Evolutionary conservation across 1,140 invertebrate genomes (phyloP).

Genomic region (Orchesella cincta): DNA sequence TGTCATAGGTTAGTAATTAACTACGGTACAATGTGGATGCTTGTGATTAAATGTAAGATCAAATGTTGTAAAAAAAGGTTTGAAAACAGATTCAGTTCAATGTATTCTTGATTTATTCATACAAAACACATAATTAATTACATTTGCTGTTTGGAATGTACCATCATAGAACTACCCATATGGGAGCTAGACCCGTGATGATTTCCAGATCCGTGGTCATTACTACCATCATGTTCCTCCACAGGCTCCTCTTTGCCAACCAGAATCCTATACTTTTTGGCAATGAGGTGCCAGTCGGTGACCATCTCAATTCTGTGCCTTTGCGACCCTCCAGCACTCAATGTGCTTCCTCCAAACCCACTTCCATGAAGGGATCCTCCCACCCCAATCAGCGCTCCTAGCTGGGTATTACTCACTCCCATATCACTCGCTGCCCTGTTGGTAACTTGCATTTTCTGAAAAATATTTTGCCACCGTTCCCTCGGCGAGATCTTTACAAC

Average conservation of each 20-base stretch:
- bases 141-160: not conserved
- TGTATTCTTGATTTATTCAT: too few relatives aligned
- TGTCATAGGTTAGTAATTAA: too few relatives aligned
- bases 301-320: conserved; percentile 78
- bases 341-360: conserved; percentile 64
- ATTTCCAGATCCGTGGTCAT: not conserved
- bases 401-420: too few relatives aligned
- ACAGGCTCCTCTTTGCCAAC: conserved; percentile 65
- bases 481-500: not conserved
- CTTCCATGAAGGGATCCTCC: not conserved
- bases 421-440: not conserved
- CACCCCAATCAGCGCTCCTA: not conserved
- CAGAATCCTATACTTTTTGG: conserved; percentile 80
- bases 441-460: not conserved
- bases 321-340: conserved; percentile 70
- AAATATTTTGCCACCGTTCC: not conserved
- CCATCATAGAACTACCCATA: conserved; percentile 17
- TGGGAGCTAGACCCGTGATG: not conserved
- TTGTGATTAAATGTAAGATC: too few relatives aligned
- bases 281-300: conserved; percentile 85
- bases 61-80: too few relatives aligned
- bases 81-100: too few relatives aligned
- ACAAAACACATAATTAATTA: too few relatives aligned
- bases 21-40: too few relatives aligned
- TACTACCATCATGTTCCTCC: not conserved